Base-by-base conservation (phyloP, 2,797 vertebrate genomes). In the Aphelocoma californica region DNA sequence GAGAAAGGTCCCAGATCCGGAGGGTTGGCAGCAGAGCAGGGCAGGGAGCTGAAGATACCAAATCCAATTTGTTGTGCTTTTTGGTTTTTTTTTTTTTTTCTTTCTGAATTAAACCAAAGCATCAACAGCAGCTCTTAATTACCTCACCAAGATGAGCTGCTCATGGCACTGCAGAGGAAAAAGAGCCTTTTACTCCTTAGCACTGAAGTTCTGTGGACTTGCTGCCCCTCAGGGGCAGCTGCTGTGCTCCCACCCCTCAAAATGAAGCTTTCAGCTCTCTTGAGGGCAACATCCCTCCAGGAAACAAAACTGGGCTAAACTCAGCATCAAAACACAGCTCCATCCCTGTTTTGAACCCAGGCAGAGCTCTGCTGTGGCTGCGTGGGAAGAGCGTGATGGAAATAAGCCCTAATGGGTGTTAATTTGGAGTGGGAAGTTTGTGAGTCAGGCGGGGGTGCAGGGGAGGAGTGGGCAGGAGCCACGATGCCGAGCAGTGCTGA, bases 321-420 rank as follows among this genome's bases (percentile, higher is more conserved):
- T 24, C 67, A 24, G 61, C 47, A 51, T 23, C 67, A 18, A 85
- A 88, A 54, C 77, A 48, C 60, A 15, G 34, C 83, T 84, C 18
- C 69, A 12, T 29, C 14, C 7, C 77, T 91, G 51, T 24, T 92
- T 75, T 93, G 93, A 91, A 81, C 26, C 53, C 91, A 77, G 93
- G 77, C 81, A 88, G 62, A 44, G 75, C 89, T 90, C 26, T 25
- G 65, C 84, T 4, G 80, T 1, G 83, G 86, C 84, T 28, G 91
- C 3, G 89, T 88, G 17, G 93, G 92, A 80, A 31, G 73, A 90
- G 66, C 47, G 3, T 4, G 87, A 90, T 85, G 91, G 92, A 93
- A 97, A 93, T 83, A 44, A 96, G 77, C 71, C 67, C 70, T 71
- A 56, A 94, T 71, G 81, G 91, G 80, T 69, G 89, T 58, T 88